phyloP scores from a whole-genome alignment of 2,113 vertebrate genomes.

The Chionomys nivalis region DNA sequence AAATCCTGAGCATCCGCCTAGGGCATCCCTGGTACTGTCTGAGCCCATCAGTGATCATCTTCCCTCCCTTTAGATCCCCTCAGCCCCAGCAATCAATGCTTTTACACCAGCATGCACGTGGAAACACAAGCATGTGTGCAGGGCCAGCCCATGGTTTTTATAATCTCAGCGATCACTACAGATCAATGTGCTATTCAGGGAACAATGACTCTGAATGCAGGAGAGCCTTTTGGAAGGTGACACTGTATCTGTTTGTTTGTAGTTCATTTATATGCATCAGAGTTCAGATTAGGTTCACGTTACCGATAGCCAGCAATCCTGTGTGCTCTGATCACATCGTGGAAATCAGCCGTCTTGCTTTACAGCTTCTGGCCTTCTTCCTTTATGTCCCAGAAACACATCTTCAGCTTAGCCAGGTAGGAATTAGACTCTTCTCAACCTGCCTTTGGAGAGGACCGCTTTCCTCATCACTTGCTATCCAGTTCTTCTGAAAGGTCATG shows the following conservation, averaged over 20 bases:
- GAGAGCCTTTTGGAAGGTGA: not conserved
- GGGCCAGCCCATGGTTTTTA: not conserved
- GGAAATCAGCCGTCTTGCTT: not conserved
- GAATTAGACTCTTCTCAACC: not conserved
- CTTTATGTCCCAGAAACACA: not conserved
- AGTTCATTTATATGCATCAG: not conserved
- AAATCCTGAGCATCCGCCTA: not conserved
- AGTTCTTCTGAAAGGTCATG: not conserved
- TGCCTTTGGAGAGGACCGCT: not conserved
- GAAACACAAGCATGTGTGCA: not conserved
- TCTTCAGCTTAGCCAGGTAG: not conserved
- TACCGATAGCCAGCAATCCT: not conserved
- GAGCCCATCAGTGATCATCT: not conserved
- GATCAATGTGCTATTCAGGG: not conserved
- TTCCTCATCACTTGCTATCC: not conserved
- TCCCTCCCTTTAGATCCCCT: not conserved
- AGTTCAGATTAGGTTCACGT: not conserved
- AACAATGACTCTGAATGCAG: not conserved
- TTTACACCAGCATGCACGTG: accelerated
- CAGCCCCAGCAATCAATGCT: not conserved
- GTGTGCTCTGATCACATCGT: not conserved
- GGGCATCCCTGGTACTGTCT: not conserved
- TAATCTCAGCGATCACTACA: not conserved
- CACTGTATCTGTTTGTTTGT: not conserved
- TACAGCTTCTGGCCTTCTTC: not conserved